Base-by-base conservation (phyloP, 1,140 invertebrate species). In the Drosophila triauraria region DNA sequence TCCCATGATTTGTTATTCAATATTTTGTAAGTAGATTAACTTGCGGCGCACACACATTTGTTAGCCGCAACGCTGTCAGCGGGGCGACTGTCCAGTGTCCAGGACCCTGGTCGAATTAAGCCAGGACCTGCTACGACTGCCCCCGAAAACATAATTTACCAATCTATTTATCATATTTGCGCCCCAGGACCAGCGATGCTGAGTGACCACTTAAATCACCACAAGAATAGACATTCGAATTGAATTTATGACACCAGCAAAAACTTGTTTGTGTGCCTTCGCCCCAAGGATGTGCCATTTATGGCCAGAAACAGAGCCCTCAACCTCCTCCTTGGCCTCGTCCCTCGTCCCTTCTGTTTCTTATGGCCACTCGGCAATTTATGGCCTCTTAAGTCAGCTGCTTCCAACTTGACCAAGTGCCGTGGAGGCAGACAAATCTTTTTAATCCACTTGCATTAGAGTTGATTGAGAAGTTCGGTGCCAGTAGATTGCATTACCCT, bases 1-100 rank as follows among this genome's bases (percentile, higher is more conserved):
- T 76, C 78, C 69, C 79, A 91, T 91, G 88, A 91, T 91, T 91
- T 91, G 88, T 91, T 91, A 91, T 91, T 91, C 88, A 91, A 91
- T 91, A 91, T 91, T 91, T 91, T 91, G 88, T 84, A 82, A 91
- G 90, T 90, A 91, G 88, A 91, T 91, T 91, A 91, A 91, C 83
- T 91, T 91, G 80, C 80, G 65, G 70, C 61, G 30, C 68, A 61
- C 78, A 61, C 80, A 86, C 86, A 91, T 85, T 90, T 90, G 85
- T 87, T 87, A 75, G 74, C 80, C 56, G 20, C 60, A 27, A 20
- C 32, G 32, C 40, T 42, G 40, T 42, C 40, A 60, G 78, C 74
- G 78, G 81, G 81, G 78, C 80, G 78, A 86, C 75, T 68, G 78
- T 77, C 84, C 84, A 74, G 81, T 69, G 60, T 54, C 81, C 54